Evolutionary conservation across 2,797 vertebrate species (phyloP).

Genomic region (Nyctalus aviator): DNA sequence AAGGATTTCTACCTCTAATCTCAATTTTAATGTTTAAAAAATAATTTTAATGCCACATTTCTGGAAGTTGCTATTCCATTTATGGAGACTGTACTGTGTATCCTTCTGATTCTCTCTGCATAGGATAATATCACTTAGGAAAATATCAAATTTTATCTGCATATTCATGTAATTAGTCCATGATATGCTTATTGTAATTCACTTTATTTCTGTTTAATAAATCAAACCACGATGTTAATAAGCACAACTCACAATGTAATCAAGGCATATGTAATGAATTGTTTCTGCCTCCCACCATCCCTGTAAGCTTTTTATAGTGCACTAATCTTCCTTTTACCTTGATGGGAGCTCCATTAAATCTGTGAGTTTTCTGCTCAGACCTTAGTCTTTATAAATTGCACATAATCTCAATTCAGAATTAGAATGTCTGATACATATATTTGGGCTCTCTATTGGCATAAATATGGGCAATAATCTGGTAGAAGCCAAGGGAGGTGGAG

Average conservation of each 20-base stretch:
- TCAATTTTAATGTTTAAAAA: background rate
- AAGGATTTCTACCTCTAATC: background rate
- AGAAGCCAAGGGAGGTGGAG: background rate
- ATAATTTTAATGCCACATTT: background rate
- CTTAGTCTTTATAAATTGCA: background rate
- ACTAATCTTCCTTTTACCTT: background rate
- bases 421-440: background rate
- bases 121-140: background rate
- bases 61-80: background rate
- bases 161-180: background rate
- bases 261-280: background rate
- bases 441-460: background rate
- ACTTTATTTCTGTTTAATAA: slow-evolving; percentile 39
- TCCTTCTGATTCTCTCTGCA: background rate
- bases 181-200: background rate
- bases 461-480: background rate
- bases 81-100: background rate
- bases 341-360: slow-evolving; percentile 3
- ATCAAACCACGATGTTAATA: background rate
- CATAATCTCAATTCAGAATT: slow-evolving; percentile 46
- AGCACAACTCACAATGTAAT: background rate
- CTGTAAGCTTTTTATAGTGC: background rate
- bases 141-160: background rate
- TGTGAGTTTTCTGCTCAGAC: background rate
- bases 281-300: background rate